These are phyloP conservation scores for Montipora capitata DNA, from an alignment of 92 coral and sea anemone genomes.

Conservation along the genomic window DNA sequence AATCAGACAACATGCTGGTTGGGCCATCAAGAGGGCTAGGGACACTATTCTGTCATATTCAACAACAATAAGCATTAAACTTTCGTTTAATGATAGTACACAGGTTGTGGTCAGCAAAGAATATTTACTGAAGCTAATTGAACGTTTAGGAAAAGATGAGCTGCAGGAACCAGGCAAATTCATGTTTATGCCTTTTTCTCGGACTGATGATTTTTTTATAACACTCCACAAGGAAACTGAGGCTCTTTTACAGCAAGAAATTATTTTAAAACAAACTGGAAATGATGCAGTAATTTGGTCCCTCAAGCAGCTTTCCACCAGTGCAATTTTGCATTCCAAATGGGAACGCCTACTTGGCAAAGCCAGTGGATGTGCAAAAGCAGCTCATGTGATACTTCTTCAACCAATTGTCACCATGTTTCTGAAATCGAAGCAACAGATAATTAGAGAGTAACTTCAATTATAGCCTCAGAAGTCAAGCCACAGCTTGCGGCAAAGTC, in stretches of 20 bases:
- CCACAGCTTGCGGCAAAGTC: constrained; percentile 47
- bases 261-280: constrained; percentile 6
- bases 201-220: constrained; percentile 38
- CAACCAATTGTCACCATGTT: constrained; percentile 32
- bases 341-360: constrained; percentile 36
- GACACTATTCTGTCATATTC: constrained; percentile 28
- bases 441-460: constrained; percentile 56
- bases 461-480: constrained; percentile 45
- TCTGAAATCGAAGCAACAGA: constrained; percentile 62
- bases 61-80: constrained; percentile 15
- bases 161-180: constrained; percentile 50
- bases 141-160: constrained; percentile 42
- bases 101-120: constrained; percentile 47
- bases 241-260: constrained; percentile 9
- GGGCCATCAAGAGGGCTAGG: constrained; percentile 46
- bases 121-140: constrained; percentile 23
- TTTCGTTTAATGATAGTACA: constrained; percentile 1
- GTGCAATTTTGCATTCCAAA: constrained; percentile 20
- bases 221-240: constrained; percentile 36
- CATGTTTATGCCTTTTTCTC: constrained; percentile 37
- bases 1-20: constrained; percentile 43
- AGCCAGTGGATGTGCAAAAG: constrained; percentile 47
- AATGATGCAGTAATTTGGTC: constrained; percentile 40
- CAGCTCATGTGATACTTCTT: constrained; percentile 43
- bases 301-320: constrained; percentile 52